These are phyloP conservation scores for Malurus alboscapulatus DNA, from an alignment of 2,113 vertebrate genomes.

Conservation along the genomic window DNA sequence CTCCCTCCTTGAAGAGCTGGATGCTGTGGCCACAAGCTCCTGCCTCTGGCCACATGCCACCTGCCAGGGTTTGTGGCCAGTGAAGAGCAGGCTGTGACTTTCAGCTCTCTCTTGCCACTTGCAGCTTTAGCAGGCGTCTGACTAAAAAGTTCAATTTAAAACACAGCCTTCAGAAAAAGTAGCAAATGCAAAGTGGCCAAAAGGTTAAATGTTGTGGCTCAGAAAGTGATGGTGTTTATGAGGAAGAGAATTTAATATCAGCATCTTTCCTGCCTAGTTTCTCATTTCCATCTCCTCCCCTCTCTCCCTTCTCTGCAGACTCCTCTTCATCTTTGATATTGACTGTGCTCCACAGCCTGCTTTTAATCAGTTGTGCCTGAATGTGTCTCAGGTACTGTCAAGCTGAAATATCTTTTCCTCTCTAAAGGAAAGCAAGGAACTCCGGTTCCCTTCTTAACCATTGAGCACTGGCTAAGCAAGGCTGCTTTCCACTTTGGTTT, in stretches of 20 bases:
- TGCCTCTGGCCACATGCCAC: background rate
- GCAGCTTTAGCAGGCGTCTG: background rate
- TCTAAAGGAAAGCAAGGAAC: background rate
- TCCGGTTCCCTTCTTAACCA: background rate
- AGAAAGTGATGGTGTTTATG: background rate
- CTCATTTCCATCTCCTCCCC: background rate
- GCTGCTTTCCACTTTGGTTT: background rate
- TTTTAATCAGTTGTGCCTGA: background rate
- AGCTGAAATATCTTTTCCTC: background rate
- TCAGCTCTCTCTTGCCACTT: background rate
- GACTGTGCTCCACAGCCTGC: background rate
- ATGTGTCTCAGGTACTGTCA: background rate
- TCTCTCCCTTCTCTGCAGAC: background rate
- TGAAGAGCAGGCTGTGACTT: background rate
- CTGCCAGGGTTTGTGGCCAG: fast-evolving
- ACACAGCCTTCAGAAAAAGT: background rate
- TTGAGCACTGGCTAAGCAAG: background rate
- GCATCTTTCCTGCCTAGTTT: background rate
- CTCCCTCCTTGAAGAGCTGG: background rate
- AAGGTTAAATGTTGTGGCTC: background rate
- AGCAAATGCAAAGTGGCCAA: background rate
- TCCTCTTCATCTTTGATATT: background rate
- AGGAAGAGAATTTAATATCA: background rate
- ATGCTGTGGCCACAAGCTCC: fast-evolving
- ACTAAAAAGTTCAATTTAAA: background rate